Base-by-base conservation (phyloP, 1,140 invertebrate species). In the Meloidogyne chitwoodi region DNA sequence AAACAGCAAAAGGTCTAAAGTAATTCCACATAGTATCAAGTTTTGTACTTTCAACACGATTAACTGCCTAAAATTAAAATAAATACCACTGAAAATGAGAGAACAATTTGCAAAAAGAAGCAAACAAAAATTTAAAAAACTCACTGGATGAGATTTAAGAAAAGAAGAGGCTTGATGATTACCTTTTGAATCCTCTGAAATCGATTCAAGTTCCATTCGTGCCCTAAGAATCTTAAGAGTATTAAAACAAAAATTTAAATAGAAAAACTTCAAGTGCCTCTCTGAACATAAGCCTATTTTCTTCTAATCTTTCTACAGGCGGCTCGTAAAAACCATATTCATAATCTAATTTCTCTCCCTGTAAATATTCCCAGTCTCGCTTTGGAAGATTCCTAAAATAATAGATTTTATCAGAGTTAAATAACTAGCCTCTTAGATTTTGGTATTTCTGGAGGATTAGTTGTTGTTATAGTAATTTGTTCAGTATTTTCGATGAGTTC, bases 281-380 rank as follows among this genome's bases (percentile, higher is more conserved):
- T 26, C 79, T 27, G 34, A 81, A 75, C 79, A 78, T 82, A 1
- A 81, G 27, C 29, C 66, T 77, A 48, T 75, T 65, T 22, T 44
- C 14, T 26, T 82, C 68, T 69, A 81, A 68, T 38, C 74, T 81
- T 34, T 82, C 79, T n/a, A 82, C 27, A 0, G 79, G 76, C n/a
- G 76, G 79, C 44, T 81, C 79, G 27, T 73, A 73, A 48, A 82
- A 81, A 24, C 79, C 79, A 75, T 82, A 81, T 61, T 82, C 75
- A 24, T 41, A 80, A 70, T 61, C 76, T 0, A 19, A 34, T 29
- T 71, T 34, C 29, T 78, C 61, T 14, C 41, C 29, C 6, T 61
- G 69, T 1, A 11, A 22, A 61, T 66, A 77, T 41, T 79, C 69
- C 14, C 66, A 61, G n/a, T 77, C 75, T 8, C 70, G 61, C 24